These are phyloP conservation scores for Phoxinus phoxinus DNA, from an alignment of 2,113 vertebrate genomes.

Conservation along the genomic window DNA sequence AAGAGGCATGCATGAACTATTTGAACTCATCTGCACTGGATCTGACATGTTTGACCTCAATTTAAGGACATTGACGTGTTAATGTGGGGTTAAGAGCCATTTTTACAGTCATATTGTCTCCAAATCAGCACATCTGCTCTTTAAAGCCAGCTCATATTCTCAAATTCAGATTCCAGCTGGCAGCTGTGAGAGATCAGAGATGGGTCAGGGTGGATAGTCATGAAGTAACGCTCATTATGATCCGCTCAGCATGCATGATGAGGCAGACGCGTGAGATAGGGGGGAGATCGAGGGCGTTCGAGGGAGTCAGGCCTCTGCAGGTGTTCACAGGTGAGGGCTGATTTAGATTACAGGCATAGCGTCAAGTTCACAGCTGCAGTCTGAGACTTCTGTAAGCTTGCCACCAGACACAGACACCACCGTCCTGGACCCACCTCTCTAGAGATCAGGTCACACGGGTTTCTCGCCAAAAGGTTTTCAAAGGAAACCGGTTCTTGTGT, in stretches of 20 bases:
- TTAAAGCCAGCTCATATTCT: constrained; percentile 46
- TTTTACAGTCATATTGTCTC: constrained; percentile 1
- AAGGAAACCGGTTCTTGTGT: neutral
- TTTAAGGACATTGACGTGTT: neutral
- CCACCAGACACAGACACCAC: constrained; percentile 18
- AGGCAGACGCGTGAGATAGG: neutral
- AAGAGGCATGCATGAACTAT: constrained; percentile 19
- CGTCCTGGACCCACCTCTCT: neutral
- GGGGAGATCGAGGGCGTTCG: neutral
- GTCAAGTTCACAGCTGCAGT: constrained; percentile 37
- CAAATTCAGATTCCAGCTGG: constrained; percentile 42
- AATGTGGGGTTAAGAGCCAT: constrained; percentile 12
- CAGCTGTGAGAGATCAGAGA: constrained; percentile 49
- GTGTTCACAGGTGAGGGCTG: constrained; percentile 44
- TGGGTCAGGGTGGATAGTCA: constrained; percentile 38
- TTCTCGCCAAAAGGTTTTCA: neutral
- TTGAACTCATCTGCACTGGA: neutral
- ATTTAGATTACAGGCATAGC: constrained; percentile 37
- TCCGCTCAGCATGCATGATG: constrained; percentile 26
- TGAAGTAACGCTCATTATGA: constrained; percentile 45
- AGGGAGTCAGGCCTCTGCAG: constrained; percentile 24
- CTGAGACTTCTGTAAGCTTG: constrained; percentile 24
- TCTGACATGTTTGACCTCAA: constrained; percentile 8
- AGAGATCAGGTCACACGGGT: constrained; percentile 2
- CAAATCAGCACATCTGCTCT: constrained; percentile 45